Conservation (phyloP, 2,888 invertebrate species). For the Cosmorhoe ocellata region DNA sequence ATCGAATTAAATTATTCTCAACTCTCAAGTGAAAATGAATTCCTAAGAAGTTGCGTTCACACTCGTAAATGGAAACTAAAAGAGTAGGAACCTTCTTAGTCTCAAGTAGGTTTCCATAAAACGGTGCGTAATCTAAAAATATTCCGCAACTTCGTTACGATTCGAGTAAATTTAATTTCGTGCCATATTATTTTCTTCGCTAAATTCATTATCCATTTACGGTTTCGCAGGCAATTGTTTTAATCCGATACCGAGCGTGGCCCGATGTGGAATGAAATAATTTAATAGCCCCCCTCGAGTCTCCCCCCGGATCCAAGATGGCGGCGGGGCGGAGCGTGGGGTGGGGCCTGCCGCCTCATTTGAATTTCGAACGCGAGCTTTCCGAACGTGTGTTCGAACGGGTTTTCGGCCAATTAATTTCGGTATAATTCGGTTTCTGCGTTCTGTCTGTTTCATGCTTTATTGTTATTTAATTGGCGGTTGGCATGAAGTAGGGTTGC, state of each 20-base stretch:
- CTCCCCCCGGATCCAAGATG: slow-evolving; percentile 74
- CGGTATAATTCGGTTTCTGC: slow-evolving; percentile 71
- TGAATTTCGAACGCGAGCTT: slow-evolving; percentile 79
- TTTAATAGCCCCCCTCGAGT: slow-evolving; percentile 73
- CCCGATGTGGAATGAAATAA: slow-evolving; percentile 81
- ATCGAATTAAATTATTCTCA: no score
- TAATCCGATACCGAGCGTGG: slow-evolving; percentile 79
- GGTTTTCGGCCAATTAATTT: slow-evolving; percentile 81
- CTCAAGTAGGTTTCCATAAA: background rate
- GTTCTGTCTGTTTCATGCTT: slow-evolving; percentile 56
- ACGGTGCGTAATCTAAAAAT: slow-evolving; percentile 21
- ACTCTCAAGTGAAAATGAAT: no score
- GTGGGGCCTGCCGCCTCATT: slow-evolving; percentile 80
- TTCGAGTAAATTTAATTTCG: slow-evolving; percentile 62
- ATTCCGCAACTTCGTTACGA: slow-evolving; percentile 15
- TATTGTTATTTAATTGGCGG: slow-evolving; percentile 67
- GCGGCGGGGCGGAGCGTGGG: slow-evolving; percentile 76
- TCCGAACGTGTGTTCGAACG: slow-evolving; percentile 77
- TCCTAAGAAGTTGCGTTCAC: no score
- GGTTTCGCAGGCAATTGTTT: slow-evolving; percentile 80
- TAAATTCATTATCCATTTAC: slow-evolving; percentile 81
- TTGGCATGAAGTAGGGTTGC: slow-evolving; percentile 39
- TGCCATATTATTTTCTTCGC: slow-evolving; percentile 74
- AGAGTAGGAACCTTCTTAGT: background rate
- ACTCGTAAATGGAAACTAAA: no score